These are phyloP conservation scores for Homarus gammarus DNA, from an alignment of 2,888 invertebrate species.

Conservation along the genomic window DNA sequence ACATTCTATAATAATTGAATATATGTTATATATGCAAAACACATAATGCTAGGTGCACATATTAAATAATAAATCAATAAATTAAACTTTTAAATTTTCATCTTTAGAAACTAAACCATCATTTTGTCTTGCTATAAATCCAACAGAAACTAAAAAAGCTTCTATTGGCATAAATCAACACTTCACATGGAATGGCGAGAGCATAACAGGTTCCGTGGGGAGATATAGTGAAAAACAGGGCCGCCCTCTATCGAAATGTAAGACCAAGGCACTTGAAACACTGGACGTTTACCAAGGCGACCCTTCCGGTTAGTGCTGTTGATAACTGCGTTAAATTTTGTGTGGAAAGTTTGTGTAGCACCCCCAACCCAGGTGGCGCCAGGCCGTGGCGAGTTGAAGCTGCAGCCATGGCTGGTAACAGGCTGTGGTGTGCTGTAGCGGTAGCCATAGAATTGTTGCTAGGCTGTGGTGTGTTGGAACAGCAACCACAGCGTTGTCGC, in stretches of 20 bases:
- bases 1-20: constrained; percentile 76
- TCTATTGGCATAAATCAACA: constrained; percentile 74
- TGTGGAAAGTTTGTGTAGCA: constrained; percentile 71
- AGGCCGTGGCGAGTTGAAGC: constrained; percentile 43
- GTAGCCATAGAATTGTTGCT: constrained; percentile 3
- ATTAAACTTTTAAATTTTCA: constrained; percentile 73
- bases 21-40: constrained; percentile 76
- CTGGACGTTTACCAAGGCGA: constrained; percentile 70
- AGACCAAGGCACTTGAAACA: constrained; percentile 75
- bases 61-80: constrained; percentile 75
- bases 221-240: constrained; percentile 53
- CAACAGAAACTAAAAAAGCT: constrained; percentile 73
- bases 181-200: constrained; percentile 64
- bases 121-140: constrained; percentile 73
- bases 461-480: constrained; percentile 4
- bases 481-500: not conserved
- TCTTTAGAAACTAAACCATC: constrained; percentile 74
- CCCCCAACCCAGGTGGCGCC: constrained; percentile 61
- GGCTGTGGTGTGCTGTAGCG: constrained; percentile 7
- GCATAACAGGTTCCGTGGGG: constrained; percentile 57
- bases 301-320: constrained; percentile 70
- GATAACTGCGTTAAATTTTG: constrained; percentile 71
- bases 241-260: constrained; percentile 72
- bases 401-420: constrained; percentile 31
- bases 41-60: constrained; percentile 75